Base-by-base conservation (phyloP, 2,888 invertebrate species). In the Platypus cylindrus region DNA sequence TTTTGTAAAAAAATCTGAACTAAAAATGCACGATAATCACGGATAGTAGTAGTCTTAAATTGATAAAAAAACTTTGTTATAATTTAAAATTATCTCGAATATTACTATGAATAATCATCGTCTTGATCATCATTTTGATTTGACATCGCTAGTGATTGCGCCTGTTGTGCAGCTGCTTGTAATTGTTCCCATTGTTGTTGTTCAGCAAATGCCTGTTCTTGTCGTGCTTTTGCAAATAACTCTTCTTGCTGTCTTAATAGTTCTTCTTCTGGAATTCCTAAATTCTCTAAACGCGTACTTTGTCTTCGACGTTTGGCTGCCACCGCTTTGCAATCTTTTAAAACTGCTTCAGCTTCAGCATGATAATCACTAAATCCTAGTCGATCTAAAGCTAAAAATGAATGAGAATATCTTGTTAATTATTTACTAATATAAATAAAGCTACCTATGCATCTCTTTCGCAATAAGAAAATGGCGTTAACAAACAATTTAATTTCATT, bases 191-290 rank as follows among this genome's bases (percentile, higher is more conserved):
- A 91, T 53, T 93, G 89, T 48, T 91, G 90, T 53, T 93, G 91
- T 43, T 89, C 82, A 45, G 86, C 85, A 36, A 80, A 86, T 4
- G 91, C 90, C 63, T 93, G 90, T 59, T 90, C 86, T 58, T 89
- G 87, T 43, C 90, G 69, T 2, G 93, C 93, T 72, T 87, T 90
- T 5, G 94, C 94, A 72, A 98, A 97, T 14, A 98, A 65, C 65
- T 93, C 94, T 60, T 97, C 95, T 54, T 98, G 98, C 57, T 97
- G 95, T 35, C 93, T 68, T 24, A 94, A 65, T 14, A 98, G 65
- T 60, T 98, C 94, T 59, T 97, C 98, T 62, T 98, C 98, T 2
- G 98, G 97, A 53, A 98, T 97, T 2, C 98, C 98, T 37, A 97
- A 71, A 64, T 98, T 95, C 64, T 98, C 97, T 36, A 98, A 68